These are phyloP conservation scores for Puntigrus tetrazona DNA, from an alignment of 2,113 vertebrate genomes.

Conservation along the genomic window DNA sequence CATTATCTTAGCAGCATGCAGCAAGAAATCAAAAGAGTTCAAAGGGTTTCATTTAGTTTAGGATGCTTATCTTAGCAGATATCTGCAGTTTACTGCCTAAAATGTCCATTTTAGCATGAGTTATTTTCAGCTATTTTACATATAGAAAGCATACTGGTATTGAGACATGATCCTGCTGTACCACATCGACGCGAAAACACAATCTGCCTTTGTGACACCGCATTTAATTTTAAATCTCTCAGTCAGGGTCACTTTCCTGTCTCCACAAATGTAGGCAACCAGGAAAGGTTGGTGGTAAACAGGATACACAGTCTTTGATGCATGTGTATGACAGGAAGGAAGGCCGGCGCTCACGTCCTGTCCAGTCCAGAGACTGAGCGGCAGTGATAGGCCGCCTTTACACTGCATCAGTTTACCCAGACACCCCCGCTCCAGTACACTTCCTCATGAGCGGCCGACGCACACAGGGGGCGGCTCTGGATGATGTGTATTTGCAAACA, in stretches of 20 bases:
- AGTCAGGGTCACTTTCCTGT: slow-evolving; percentile 35
- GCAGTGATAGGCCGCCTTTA: slow-evolving; percentile 30
- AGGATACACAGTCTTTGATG: slow-evolving; percentile 67
- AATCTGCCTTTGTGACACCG: neutral
- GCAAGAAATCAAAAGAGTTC: neutral
- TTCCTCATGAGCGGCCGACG: neutral
- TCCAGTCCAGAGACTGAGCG: slow-evolving; percentile 52
- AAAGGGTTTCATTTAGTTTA: neutral
- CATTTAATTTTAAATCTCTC: neutral
- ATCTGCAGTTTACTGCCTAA: neutral
- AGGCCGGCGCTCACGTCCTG: slow-evolving; percentile 65
- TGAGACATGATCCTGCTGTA: neutral
- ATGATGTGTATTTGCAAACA: slow-evolving; percentile 14
- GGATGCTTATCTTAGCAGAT: neutral
- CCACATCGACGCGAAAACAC: neutral
- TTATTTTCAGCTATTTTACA: neutral
- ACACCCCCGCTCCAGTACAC: neutral
- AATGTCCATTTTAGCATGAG: neutral
- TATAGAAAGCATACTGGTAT: neutral
- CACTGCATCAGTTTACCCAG: slow-evolving; percentile 39
- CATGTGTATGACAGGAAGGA: slow-evolving; percentile 67
- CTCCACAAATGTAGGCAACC: slow-evolving; percentile 13
- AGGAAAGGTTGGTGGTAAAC: slow-evolving; percentile 63
- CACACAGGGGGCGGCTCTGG: neutral
- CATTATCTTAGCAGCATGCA: neutral